Conservation (phyloP, 2,113 vertebrate species). For the Microcebus lehilahytsara region DNA sequence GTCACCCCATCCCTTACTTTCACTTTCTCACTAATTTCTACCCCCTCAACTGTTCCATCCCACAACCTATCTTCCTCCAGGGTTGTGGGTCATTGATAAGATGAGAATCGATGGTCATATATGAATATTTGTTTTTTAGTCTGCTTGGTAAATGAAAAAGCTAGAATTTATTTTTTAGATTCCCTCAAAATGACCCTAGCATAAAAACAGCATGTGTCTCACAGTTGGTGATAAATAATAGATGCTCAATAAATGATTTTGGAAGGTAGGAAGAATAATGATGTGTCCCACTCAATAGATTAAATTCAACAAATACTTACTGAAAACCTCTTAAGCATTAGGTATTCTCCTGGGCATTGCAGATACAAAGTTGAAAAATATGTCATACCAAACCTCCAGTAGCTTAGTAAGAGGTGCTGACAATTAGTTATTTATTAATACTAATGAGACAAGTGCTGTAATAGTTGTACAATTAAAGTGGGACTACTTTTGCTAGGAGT, state of each 20-base stretch:
- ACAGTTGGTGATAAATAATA: neutral
- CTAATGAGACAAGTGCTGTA: neutral
- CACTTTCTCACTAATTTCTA: neutral
- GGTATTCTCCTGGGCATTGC: neutral
- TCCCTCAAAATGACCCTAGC: neutral
- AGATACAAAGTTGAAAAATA: neutral
- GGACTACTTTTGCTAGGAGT: neutral
- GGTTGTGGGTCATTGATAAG: neutral
- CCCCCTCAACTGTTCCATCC: neutral
- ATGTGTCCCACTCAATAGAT: neutral
- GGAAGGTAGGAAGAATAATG: neutral
- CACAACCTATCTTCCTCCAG: neutral
- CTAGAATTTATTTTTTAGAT: neutral
- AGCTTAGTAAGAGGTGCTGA: neutral
- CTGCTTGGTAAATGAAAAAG: neutral
- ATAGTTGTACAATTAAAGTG: neutral
- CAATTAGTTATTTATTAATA: neutral
- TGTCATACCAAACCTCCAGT: neutral
- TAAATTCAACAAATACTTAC: neutral
- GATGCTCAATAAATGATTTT: neutral
- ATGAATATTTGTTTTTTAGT: neutral
- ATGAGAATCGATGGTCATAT: neutral
- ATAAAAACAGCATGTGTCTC: neutral
- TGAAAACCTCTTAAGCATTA: neutral
- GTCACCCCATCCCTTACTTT: accelerated